Conservation (phyloP, 2,797 vertebrate species). For the Rhinichthys osculus region DNA sequence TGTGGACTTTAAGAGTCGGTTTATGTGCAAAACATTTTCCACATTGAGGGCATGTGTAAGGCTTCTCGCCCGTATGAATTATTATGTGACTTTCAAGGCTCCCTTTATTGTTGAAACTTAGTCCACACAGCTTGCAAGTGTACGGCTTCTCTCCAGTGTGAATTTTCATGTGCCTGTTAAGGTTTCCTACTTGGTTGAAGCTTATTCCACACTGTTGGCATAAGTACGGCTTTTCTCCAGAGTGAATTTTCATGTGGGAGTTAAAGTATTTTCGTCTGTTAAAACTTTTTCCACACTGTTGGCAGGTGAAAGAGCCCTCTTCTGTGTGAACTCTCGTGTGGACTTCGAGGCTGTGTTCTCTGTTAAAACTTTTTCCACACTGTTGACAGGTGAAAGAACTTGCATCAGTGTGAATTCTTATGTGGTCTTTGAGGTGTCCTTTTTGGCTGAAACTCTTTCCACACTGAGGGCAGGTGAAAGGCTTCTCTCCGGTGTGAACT, state of each 20-base stretch:
- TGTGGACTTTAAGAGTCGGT: neutral
- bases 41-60: neutral
- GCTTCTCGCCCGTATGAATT: neutral
- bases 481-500: neutral
- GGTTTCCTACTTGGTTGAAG: neutral
- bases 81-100: neutral
- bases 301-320: neutral
- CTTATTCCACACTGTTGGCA: neutral
- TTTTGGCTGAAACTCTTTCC: neutral
- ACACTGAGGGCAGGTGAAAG: neutral
- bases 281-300: neutral
- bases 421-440: neutral
- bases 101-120: neutral
- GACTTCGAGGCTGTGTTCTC: neutral
- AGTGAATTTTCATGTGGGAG: neutral
- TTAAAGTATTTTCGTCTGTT: neutral
- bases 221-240: neutral
- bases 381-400: neutral
- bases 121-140: neutral
- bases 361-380: neutral
- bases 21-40: neutral
- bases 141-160: neutral
- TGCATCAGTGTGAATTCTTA: neutral
- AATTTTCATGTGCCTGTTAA: neutral
- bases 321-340: neutral